These are phyloP conservation scores for Meandrusa payeni DNA, from an alignment of 2,888 invertebrate species.

Conservation along the genomic window DNA sequence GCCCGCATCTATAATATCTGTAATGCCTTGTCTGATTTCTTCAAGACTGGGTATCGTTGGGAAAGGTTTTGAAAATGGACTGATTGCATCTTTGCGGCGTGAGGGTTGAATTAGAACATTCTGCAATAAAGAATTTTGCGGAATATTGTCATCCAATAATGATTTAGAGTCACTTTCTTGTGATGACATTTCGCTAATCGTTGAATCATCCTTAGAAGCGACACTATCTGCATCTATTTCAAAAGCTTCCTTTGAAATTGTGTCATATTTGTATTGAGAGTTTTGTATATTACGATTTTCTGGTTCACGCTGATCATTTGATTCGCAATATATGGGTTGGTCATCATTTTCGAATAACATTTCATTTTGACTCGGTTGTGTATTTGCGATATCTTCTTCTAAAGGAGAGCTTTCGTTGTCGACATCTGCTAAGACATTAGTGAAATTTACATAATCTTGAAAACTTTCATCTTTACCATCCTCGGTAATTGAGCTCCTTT, in stretches of 20 bases:
- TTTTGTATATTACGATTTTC: constrained; percentile 1
- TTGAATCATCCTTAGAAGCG: neutral
- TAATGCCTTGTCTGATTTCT: constrained; percentile 37
- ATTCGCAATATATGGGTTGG: neutral
- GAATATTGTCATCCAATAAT: constrained; percentile 22
- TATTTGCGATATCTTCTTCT: neutral
- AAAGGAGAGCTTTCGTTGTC: neutral
- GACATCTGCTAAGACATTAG: neutral
- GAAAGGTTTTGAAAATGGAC: constrained; percentile 1
- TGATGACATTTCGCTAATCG: constrained; percentile 18
- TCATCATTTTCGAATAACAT: neutral
- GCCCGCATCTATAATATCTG: constrained; percentile 37
- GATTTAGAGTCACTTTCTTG: constrained; percentile 22
- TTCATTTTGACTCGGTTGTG: neutral
- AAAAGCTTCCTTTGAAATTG: neutral
- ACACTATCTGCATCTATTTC: neutral
- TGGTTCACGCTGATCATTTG: neutral
- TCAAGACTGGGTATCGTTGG: constrained; percentile 32
- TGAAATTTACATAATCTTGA: neutral
- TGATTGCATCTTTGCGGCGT: constrained; percentile 28
- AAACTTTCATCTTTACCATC: constrained; percentile 18
- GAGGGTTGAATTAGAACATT: constrained; percentile 35
- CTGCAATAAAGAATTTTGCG: constrained; percentile 27
- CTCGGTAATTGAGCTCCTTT: constrained; percentile 14
- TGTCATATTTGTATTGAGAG: constrained; percentile 1